Base-by-base conservation (phyloP, 2,888 invertebrate species). In the Himalopsyche kuldschensis region DNA sequence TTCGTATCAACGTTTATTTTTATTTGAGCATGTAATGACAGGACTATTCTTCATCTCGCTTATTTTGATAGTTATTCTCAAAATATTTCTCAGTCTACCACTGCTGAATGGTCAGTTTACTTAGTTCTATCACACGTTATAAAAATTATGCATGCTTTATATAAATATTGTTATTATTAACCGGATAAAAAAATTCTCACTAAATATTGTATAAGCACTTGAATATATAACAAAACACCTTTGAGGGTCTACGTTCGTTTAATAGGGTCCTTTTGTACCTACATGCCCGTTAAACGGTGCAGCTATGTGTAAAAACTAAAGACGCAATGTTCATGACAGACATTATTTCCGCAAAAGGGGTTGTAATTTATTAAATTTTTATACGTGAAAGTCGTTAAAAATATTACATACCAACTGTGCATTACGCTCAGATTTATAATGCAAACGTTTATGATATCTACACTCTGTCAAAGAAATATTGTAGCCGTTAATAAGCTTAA, bases 261-360 rank as follows among this genome's bases (percentile, higher is more conserved):
- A 69, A 69, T 30, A 30, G 69, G 69, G 69, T 27, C 15, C 41
- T 69, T 8, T 4, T 4, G 27, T 30, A 69, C 69, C 69, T 27
- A 30, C 69, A 69, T 69, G 3, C 24, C 69, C 69, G 69, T 69
- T 69, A 69, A 69, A 27, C 69, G 69, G 69, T 82, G 78, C 41
- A 63, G 82, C 31, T 78, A 63, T 78, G 55, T 81, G 84, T 84
- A 84, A 84, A 84, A 84, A 84, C 81, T 80, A 84, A 84, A 84
- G 84, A 84, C 55, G 84, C 79, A 75, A 79, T 84, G 84, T 75
- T 75, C 47, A 47, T 81, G 84, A 82, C 84, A 84, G 81, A 81
- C 79, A 81, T 81, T 84, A 81, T 84, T 81, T 30, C 78, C 75
- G 75, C 41, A 55, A 48, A 81, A 81, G 84, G 69, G 81, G 84